Percentiles rank a stretch among this genome's conserved stretches.
Evolutionary conservation across 35 echinoderm and acorn worm species (phyloP).

Genomic region (Patiria miniata): DNA sequence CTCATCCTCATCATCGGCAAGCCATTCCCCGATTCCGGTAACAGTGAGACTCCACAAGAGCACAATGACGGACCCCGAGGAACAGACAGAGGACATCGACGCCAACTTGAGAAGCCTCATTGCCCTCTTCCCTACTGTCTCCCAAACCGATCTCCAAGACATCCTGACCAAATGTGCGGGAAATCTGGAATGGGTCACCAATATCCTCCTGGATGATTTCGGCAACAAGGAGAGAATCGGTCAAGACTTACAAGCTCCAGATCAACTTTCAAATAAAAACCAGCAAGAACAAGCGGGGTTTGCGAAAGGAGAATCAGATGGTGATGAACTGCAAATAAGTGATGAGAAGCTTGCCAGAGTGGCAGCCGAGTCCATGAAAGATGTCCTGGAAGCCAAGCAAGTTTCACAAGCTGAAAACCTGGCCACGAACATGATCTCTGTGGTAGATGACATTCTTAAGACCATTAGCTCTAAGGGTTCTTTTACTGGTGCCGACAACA

Average conservation of each 20-base stretch:
- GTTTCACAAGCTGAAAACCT: neutral
- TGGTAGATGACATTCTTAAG: conserved; percentile 18
- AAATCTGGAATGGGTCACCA: conserved; percentile 71
- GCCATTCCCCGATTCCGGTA: conserved; percentile 44
- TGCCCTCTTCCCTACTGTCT: conserved; percentile 50
- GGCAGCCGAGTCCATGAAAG: neutral
- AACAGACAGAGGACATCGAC: neutral
- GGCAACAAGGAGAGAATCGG: neutral
- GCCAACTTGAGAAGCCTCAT: conserved; percentile 45
- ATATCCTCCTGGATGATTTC: conserved; percentile 61
- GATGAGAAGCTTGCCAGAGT: neutral
- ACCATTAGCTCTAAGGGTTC: neutral
- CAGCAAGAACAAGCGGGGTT: neutral
- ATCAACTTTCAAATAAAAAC: neutral
- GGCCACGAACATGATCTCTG: conserved; percentile 12
- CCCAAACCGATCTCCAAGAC: conserved; percentile 34
- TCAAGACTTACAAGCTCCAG: neutral
- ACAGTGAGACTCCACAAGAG: conserved; percentile 65
- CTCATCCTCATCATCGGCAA: neutral
- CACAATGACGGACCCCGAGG: conserved; percentile 71
- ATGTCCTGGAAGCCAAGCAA: neutral
- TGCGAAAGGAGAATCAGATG: too few species aligned
- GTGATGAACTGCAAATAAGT: too few species aligned
- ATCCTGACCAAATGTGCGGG: conserved; percentile 55
- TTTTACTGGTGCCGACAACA: too few species aligned